Base-by-base conservation (phyloP, 2,113 vertebrate genomes). In the Hystrix brachyura region DNA sequence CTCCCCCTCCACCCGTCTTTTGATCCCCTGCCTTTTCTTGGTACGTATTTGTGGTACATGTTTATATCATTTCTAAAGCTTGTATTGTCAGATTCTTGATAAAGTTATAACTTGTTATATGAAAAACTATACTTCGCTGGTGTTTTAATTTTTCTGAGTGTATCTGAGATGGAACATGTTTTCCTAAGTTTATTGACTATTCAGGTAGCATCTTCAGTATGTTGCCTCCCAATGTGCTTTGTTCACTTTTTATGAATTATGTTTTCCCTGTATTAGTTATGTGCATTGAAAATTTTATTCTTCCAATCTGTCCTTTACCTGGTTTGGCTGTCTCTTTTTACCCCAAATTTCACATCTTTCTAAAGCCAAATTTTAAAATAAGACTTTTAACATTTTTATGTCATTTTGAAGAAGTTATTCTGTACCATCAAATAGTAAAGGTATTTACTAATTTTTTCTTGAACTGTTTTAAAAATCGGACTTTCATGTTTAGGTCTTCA, bases 131-230 rank as follows among this genome's bases (percentile, higher is more conserved):
- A 23, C n/a, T 53, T 80, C 25, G 43, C 27, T 87, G 57, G 53
- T 67, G 43, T 84, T 95, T 94, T 84, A 94, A 89, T 46, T 94
- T 91, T 72, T 6, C 79, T 60, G 38, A 67, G 71, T 21, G 46
- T 11, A 55, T 38, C 34, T 38, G 27, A 95, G 21, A 89, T 53
- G 8, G 11, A 72, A 67, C 0, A 34, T 14, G 12, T 84, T 91
- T 64, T 65, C 3, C 5, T 64, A 84, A 38, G 7, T 38, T 71
- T 57, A 57, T 18, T 83, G 60, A 71, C 43, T 34, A 15, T 71
- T 55, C 76, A 38, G 10, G 3, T 21, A 74, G 25, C 21, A 13
- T 74, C 57, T 64, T 81, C 29, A 78, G 4, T 87, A 48, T 13
- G 62, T 83, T 53, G 10, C 71, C 19, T 62, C 3, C 55, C 67